Evolutionary conservation across 2,113 vertebrate species (phyloP), one percentile per base, ranked within the genome.

Genomic region (Gymnogyps californianus): DNA sequence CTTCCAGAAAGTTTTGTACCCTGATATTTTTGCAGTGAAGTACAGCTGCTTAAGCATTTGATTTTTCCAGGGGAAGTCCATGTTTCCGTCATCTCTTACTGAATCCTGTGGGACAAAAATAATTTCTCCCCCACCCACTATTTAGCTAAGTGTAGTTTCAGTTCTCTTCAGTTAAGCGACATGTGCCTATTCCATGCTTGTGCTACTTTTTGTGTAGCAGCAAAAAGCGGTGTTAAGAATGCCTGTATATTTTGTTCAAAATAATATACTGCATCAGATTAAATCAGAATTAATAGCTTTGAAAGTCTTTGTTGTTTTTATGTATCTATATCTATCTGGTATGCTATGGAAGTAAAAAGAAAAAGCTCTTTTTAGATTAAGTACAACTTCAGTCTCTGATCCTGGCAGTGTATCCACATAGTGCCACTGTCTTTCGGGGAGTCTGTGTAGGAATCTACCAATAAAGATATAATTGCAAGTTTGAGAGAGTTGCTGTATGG

Each of bases 61-160:
- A n/a, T 89, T 97, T 95, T 96, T 96, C 89, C 94, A 95, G 87
- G 94, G 97, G 95, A 96, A 97, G 95, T 97, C 95, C 84, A 88
- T 94, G 42, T 95, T 97, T 97, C 93, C 70, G 75, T 96, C 95
- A 95, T 97, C 89, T 80, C 66, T 95, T 95, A 74, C 84, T 90
- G 87, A 96, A 93, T 97, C 89, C 94, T 95, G 66, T 95, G 95
- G 95, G 91, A 96, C 89, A 95, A 96, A 97, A 97, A 97, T 97
- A 97, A 93, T 85, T 91, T 97, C 64, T 93, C 59, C 84, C 79
- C 91, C 89, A 86, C 93, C 95, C 96, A 94, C 95, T 96, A 40
- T 96, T 93, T 95, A 94, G 82, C 87, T 77, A 69, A 95, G 74
- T 44, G 93, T 88, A 87, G 89, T 95, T 97, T 97, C 95, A 91